Evolutionary conservation across 2,113 vertebrate genomes (phyloP).

Genomic region (Microcebus ravelobensis): DNA sequence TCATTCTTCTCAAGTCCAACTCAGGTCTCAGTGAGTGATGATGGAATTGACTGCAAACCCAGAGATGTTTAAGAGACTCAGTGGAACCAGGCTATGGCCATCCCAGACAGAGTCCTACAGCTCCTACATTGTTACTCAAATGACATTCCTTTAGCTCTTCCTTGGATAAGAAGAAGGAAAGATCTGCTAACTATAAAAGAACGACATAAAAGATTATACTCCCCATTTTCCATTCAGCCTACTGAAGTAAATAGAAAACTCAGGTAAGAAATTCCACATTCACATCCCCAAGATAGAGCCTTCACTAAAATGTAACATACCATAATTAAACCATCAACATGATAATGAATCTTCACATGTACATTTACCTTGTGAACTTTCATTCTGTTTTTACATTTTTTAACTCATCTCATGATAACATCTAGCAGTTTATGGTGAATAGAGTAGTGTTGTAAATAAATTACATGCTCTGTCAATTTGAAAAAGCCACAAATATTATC

Average conservation of each 20-base stretch:
- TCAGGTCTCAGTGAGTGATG: not conserved
- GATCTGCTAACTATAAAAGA: not conserved
- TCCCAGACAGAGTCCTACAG: not conserved
- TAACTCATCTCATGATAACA: conserved; percentile 46
- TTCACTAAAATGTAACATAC: conserved; percentile 57
- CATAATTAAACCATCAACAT: conserved; percentile 63
- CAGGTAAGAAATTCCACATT: conserved; percentile 24
- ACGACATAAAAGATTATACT: not conserved
- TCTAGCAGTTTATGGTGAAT: conserved; percentile 59
- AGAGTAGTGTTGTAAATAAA: conserved; percentile 62
- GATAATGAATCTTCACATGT: conserved; percentile 52
- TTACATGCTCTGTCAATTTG: conserved; percentile 56
- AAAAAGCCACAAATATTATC: conserved; percentile 64
- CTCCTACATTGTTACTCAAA: not conserved
- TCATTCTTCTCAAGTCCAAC: not conserved
- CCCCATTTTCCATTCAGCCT: not conserved
- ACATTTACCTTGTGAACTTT: conserved; percentile 57
- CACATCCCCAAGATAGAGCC: not conserved
- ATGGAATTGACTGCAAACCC: not conserved
- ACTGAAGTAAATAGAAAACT: conserved; percentile 20
- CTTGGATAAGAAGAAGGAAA: not conserved
- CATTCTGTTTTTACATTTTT: conserved; percentile 24
- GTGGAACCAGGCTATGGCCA: not conserved
- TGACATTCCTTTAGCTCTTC: not conserved
- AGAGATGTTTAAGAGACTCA: not conserved